A percentile compares a stretch with the other conserved stretches of the same genome.
Evolutionary conservation across 2,113 vertebrate species (phyloP).

Genomic region (Trematomus loennbergii): DNA sequence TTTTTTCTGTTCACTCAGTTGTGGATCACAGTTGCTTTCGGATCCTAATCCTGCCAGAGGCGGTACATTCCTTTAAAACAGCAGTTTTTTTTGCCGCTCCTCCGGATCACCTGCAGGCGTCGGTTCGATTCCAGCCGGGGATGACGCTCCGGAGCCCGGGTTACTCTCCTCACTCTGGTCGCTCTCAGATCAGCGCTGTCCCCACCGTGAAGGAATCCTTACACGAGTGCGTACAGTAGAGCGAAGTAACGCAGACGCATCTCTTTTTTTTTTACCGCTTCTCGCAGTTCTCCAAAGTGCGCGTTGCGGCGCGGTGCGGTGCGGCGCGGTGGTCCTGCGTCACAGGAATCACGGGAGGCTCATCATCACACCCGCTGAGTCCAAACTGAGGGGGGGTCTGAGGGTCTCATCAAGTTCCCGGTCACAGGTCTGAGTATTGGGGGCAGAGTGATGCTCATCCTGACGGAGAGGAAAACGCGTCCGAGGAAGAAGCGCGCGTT

Average conservation of each 20-base stretch:
- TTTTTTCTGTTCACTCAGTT: neutral
- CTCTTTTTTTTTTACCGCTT: neutral
- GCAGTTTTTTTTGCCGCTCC: neutral
- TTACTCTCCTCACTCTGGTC: neutral
- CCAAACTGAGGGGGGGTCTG: neutral
- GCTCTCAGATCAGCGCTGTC: constrained; percentile 7
- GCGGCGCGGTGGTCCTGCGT: constrained; percentile 33
- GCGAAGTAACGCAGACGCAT: constrained; percentile 11
- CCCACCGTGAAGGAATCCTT: neutral
- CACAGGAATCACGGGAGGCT: constrained; percentile 24
- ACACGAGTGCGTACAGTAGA: neutral
- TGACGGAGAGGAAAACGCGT: neutral
- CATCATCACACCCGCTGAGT: constrained; percentile 12
- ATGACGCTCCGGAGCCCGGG: neutral
- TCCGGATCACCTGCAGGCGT: constrained; percentile 10
- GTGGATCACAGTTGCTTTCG: neutral
- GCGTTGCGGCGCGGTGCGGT: constrained; percentile 1
- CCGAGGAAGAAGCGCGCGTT: neutral
- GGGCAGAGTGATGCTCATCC: neutral
- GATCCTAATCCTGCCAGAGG: neutral
- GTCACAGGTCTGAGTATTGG: neutral
- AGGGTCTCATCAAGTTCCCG: constrained; percentile 8
- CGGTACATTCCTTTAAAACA: constrained; percentile 1
- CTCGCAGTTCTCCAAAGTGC: constrained; percentile 26
- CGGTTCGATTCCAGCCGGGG: constrained; percentile 1